Conservation (phyloP, 2,888 invertebrate genomes). For the Choristoneura rosaceana region DNA sequence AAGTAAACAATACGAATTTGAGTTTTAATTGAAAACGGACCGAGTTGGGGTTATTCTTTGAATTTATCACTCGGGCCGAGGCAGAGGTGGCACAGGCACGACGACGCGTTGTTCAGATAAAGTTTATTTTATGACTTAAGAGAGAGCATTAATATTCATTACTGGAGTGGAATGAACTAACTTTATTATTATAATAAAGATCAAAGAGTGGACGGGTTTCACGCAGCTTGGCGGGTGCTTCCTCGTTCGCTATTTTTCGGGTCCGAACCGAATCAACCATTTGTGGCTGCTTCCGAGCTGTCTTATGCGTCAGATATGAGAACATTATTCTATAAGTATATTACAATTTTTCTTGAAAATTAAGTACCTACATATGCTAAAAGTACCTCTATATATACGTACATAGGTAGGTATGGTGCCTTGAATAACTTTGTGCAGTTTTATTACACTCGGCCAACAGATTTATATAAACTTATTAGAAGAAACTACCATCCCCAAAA, state of each 20-base stretch:
- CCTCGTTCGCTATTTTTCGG: slow-evolving; percentile 15
- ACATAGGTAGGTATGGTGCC: not conserved
- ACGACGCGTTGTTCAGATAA: slow-evolving; percentile 78
- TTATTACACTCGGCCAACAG: not conserved
- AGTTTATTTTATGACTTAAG: slow-evolving; percentile 84
- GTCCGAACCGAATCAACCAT: not conserved
- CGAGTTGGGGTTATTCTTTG: slow-evolving; percentile 77
- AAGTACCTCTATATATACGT: too few relatives aligned
- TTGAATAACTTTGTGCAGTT: not conserved
- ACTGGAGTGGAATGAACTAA: slow-evolving; percentile 80
- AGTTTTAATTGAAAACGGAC: slow-evolving; percentile 79
- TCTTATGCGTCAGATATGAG: not conserved
- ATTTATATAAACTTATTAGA: not conserved
- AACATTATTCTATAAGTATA: not conserved
- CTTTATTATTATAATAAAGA: slow-evolving; percentile 82
- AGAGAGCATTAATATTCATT: slow-evolving; percentile 84
- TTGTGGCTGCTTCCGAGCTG: not conserved
- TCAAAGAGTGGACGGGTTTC: slow-evolving; percentile 63
- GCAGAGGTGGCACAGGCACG: slow-evolving; percentile 63
- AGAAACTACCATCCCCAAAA: not conserved
- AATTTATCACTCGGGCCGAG: slow-evolving; percentile 75
- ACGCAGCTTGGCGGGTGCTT: slow-evolving; percentile 50
- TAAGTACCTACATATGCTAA: too few relatives aligned
- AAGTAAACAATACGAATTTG: slow-evolving; percentile 72
- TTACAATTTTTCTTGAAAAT: too few relatives aligned